Conservation (phyloP, 2,113 vertebrate species). For the Nicator chloris region DNA sequence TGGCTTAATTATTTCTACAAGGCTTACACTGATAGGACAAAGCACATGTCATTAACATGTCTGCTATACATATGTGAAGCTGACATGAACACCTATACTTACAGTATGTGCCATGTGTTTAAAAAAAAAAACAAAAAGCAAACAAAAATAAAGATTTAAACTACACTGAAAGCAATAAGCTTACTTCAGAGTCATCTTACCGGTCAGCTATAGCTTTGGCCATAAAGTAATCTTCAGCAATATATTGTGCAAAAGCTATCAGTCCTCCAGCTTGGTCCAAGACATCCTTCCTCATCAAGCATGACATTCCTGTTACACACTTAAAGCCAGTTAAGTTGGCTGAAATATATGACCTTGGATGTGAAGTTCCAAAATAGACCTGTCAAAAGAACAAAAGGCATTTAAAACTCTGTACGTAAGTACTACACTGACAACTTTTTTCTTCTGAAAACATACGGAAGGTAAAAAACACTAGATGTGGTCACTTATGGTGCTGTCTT, state of each 20-base stretch:
- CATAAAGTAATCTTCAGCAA: conserved; percentile 99
- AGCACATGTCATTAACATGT: neutral
- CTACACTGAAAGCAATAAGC: neutral
- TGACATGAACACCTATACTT: neutral
- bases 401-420: neutral
- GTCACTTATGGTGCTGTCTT: neutral
- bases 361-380: conserved; percentile 98
- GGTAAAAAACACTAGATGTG: neutral
- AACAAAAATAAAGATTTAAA: neutral
- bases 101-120: neutral
- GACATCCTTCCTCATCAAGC: conserved; percentile 96
- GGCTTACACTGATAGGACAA: neutral
- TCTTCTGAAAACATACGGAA: neutral
- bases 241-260: conserved; percentile 95
- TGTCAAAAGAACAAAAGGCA: conserved; percentile 52
- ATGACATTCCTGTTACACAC: conserved; percentile 98
- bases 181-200: conserved; percentile 68
- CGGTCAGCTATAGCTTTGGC: conserved; percentile 97
- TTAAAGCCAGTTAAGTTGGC: conserved; percentile 96
- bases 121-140: neutral
- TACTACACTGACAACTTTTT: neutral
- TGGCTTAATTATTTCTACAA: neutral
- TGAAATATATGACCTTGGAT: conserved; percentile 96
- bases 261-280: conserved; percentile 95
- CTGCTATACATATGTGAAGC: neutral